These are phyloP conservation scores for Limanda limanda DNA, from an alignment of 2,113 vertebrate genomes.

Conservation along the genomic window DNA sequence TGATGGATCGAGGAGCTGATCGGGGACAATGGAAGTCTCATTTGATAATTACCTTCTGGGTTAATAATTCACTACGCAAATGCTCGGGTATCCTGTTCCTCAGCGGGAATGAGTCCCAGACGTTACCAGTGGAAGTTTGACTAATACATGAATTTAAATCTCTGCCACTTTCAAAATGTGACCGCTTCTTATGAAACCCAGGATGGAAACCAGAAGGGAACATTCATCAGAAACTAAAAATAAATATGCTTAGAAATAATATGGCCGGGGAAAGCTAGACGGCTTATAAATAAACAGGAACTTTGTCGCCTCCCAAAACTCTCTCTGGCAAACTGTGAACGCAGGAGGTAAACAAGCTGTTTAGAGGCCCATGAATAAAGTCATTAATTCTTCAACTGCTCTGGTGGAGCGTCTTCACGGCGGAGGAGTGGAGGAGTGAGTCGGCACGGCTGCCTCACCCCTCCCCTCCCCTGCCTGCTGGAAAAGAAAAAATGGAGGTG, in stretches of 20 bases:
- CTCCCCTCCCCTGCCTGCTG: background rate
- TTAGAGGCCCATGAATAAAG: conserved; percentile 48
- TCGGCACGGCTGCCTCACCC: conserved; percentile 10
- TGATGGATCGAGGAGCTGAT: conserved; percentile 63
- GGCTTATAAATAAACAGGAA: conserved; percentile 12
- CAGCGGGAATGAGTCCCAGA: conserved; percentile 43
- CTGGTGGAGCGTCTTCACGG: conserved; percentile 43
- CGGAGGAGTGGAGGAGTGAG: conserved; percentile 32
- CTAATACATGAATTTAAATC: conserved; percentile 24
- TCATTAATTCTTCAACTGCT: conserved; percentile 54
- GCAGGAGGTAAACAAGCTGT: conserved; percentile 44
- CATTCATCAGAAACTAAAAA: background rate
- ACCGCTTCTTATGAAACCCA: background rate
- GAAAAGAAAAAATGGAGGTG: conserved; percentile 4
- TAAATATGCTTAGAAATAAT: background rate
- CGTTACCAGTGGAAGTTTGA: background rate
- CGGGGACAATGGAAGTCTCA: conserved; percentile 63
- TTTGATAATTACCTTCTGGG: conserved; percentile 54
- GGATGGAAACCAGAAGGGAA: background rate
- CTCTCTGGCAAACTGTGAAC: conserved; percentile 17
- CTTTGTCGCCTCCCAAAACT: background rate
- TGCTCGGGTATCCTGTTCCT: conserved; percentile 48
- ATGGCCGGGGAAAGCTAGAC: background rate
- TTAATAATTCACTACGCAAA: conserved; percentile 48
- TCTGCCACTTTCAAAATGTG: conserved; percentile 4